Evolutionary conservation across 2,888 invertebrate genomes (phyloP), one percentile per base, ranked within the genome.

Genomic region (Horisme vitalbata): DNA sequence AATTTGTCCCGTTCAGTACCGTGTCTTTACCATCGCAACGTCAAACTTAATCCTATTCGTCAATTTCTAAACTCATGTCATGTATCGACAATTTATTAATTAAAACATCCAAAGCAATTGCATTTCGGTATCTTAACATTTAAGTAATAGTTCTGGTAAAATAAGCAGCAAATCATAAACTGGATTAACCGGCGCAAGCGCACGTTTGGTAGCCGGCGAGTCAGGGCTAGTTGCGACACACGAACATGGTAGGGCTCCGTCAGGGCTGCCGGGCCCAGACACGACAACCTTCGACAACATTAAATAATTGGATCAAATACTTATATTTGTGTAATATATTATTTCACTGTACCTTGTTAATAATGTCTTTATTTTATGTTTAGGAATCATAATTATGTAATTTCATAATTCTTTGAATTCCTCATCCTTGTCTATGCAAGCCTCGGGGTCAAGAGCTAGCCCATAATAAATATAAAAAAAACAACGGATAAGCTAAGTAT

Each of bases 151-250:
- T 43, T 44, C 12, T 4, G 26, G 27, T 58, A 36, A 56, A 62
- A 47, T 41, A 48, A 41, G 52, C 55, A 51, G 51, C 48, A 64
- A 62, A 62, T 64, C 51, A 53, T 55, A 41, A 55, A 63, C 52
- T 49, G 46, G 48, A 55, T 38, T 44, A 32, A 49, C 55, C 51
- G 56, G 61, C 45, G 56, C 49, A 1, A 38, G 52, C 52, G 49
- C 49, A 57, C 41, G 56, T 45, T 54, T 46, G 61, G 56, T 41
- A 33, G 53, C 51, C 47, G 51, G 49, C 49, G 41, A 58, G 52
- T 61, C 55, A 54, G 62, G 59, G 45, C 49, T 52, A 45, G 30
- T 65, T 64, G 59, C 59, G 59, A 63, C 57, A 61, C 37, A 23
- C 23, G 55, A 48, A 36, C 27, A 37, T 47, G 28, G 41, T 36